phyloP scores from a whole-genome alignment of 2,113 vertebrate genomes.

The Odobenus rosmarus region DNA sequence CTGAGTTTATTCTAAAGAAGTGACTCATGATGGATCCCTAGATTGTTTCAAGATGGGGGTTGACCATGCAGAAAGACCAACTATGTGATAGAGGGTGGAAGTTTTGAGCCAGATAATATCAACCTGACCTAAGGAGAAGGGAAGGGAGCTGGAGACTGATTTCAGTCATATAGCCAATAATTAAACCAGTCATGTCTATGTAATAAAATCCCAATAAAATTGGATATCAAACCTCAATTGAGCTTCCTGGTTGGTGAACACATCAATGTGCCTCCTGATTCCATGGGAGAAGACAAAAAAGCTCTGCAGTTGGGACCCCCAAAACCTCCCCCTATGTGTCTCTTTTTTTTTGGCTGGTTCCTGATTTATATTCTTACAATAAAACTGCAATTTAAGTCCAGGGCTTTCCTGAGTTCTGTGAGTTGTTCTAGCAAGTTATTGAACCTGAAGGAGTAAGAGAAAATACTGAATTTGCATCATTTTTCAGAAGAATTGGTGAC shows the following conservation, averaged over 20 bases:
- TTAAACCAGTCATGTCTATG: neutral
- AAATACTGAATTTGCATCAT: neutral
- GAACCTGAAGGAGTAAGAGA: neutral
- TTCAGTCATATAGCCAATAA: neutral
- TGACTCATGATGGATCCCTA: neutral
- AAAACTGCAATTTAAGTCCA: neutral
- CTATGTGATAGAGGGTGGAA: neutral
- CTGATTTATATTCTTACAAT: neutral
- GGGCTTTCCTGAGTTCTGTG: neutral
- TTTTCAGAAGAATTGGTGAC: neutral
- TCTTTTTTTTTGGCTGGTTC: neutral
- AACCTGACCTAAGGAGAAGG: neutral
- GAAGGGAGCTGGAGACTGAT: neutral
- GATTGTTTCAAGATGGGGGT: neutral
- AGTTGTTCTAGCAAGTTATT: neutral
- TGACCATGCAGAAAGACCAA: neutral
- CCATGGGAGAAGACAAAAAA: neutral
- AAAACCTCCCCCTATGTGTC: fast-evolving
- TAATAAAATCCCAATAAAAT: neutral
- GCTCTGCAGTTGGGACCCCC: fast-evolving
- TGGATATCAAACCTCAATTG: neutral
- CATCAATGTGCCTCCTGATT: neutral
- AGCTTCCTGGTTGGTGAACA: neutral
- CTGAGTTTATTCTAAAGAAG: neutral
- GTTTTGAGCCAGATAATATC: neutral